Evolutionary conservation across 2,888 invertebrate genomes (phyloP), one percentile per base, ranked within the genome.

Genomic region (Dorcus hopei): DNA sequence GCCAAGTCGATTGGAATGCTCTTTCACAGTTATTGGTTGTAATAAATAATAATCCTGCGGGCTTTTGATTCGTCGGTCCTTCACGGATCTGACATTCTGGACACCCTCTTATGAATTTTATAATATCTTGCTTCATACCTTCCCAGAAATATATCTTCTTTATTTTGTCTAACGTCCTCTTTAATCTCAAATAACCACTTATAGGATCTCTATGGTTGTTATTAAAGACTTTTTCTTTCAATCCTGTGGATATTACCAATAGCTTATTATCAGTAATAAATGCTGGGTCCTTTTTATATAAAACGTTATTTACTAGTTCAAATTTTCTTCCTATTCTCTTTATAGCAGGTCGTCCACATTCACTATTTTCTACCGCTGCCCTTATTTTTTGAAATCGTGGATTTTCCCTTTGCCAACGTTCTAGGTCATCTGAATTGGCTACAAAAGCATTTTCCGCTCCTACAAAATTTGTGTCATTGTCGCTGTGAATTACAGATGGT

Each of bases 31-130:
- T 4, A 61, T 49, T 9, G 58, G 58, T 9, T 61, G 54, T 14
- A 14, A 14, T 14, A 14, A 14, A 14, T 9, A 61, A 38, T 23
- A 50, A 33, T 2, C 61, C 63, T 9, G 57, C 43, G n/a, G 65
- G 65, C 57, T 63, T 64, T 9, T 43, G 43, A 9, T 43, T 43
- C 7, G 7, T 43, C 7, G 43, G 43, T 14, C 43, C 43, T 63
- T 65, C 54, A 40, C 67, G 43, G 1, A 65, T 61, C 61, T 68
- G 65, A 49, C 67, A 69, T 40, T 62, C 62, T 2, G 50, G 23
- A 52, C 65, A 67, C 55, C 58, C 61, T 58, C 62, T 51, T 14
- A 68, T 54, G 41, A 26, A 38, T 19, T 33, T 23, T 53, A 19
- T n/a, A 5, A 43, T 23, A 33, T 52, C 53, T 19, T 51, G 43